Percentiles rank a stretch among this genome's conserved stretches.
These are phyloP conservation scores for Epicauta chinensis DNA, from an alignment of 1,140 invertebrate genomes.

Conservation along the genomic window DNA sequence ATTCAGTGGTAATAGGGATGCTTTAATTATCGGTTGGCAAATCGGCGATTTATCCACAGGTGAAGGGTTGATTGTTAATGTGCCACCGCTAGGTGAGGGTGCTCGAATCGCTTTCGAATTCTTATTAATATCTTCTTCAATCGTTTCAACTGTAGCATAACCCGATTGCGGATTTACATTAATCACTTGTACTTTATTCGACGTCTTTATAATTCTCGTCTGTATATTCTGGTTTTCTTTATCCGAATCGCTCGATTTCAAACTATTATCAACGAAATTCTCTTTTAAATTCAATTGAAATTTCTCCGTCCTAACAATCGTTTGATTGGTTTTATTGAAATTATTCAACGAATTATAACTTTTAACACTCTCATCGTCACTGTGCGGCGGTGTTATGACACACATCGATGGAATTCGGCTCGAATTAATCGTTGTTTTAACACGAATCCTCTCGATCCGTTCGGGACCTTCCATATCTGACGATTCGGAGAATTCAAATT, in stretches of 20 bases:
- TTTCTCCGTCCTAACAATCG: constrained; percentile 1
- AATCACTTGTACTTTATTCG: constrained; percentile 48
- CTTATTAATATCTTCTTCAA: constrained; percentile 24
- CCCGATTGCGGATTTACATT: constrained; percentile 49
- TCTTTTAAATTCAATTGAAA: constrained; percentile 15
- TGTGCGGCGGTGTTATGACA: constrained; percentile 80
- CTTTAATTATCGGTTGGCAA: constrained; percentile 44
- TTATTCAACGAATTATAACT: constrained; percentile 9
- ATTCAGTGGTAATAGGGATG: constrained; percentile 50
- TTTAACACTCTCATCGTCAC: constrained; percentile 69
- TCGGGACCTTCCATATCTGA: constrained; percentile 79
- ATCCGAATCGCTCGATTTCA: constrained; percentile 10
- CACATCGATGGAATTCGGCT: constrained; percentile 88
- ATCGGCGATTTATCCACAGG: constrained; percentile 33
- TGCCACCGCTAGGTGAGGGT: constrained; percentile 40
- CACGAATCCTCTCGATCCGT: constrained; percentile 73
- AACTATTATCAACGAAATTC: constrained; percentile 6
- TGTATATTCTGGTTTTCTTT: constrained; percentile 16
- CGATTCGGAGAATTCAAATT: constrained; percentile 71
- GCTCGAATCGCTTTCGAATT: constrained; percentile 26
- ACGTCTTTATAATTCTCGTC: constrained; percentile 25
- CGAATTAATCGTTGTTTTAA: constrained; percentile 80
- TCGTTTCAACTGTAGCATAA: constrained; percentile 48
- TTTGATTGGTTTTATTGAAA: constrained; percentile 4
- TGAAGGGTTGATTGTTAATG: constrained; percentile 36